Evolutionary conservation across 2,113 vertebrate species (phyloP).

Genomic region (Phalacrocorax pelagicus): DNA sequence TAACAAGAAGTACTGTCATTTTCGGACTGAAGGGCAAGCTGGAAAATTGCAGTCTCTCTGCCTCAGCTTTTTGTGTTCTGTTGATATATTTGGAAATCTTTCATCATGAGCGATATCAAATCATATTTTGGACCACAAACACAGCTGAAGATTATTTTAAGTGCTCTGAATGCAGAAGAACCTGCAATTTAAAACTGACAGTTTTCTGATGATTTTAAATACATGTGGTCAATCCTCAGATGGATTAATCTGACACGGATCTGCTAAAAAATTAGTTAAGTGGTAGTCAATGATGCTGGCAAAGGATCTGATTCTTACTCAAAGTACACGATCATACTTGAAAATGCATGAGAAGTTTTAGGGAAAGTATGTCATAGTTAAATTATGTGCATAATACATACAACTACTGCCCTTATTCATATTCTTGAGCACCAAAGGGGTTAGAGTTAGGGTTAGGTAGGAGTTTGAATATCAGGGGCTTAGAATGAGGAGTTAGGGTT

Average conservation of each 20-base stretch:
- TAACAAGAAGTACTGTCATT: neutral
- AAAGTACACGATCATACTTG: neutral
- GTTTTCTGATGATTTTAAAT: neutral
- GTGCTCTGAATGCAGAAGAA: neutral
- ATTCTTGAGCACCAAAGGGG: neutral
- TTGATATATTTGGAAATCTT: neutral
- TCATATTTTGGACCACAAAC: neutral
- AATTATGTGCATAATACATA: neutral
- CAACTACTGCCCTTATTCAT: neutral
- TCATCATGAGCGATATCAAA: neutral
- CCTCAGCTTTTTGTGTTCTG: neutral
- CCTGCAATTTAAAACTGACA: neutral
- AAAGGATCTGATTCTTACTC: neutral
- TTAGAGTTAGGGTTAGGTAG: neutral
- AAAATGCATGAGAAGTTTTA: neutral
- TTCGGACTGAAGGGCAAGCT: neutral
- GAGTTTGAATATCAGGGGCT: neutral
- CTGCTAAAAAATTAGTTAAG: neutral
- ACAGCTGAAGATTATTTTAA: neutral
- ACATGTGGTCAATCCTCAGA: neutral
- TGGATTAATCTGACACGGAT: neutral
- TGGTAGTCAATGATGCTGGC: neutral
- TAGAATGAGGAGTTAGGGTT: neutral
- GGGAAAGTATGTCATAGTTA: neutral
- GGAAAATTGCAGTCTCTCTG: neutral